phyloP scores from a whole-genome alignment of 1,140 invertebrate genomes.

The Pantala flavescens region DNA sequence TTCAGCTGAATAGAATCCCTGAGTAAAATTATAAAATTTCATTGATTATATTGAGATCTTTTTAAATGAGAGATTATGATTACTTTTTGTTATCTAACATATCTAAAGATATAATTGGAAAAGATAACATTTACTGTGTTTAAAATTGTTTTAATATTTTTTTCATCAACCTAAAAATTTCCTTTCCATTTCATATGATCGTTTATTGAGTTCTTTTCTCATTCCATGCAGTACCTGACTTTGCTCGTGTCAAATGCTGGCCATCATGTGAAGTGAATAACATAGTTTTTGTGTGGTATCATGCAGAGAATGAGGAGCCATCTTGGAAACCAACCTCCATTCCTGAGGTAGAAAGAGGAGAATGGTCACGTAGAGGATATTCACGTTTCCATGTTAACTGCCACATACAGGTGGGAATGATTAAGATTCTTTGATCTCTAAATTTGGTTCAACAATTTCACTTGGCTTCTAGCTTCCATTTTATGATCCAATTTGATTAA shows the following conservation, averaged over 20 bases:
- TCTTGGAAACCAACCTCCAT: constrained; percentile 54
- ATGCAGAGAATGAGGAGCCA: constrained; percentile 58
- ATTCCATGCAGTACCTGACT: constrained; percentile 42
- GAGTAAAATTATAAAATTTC: too few relatives aligned
- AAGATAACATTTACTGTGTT: too few relatives aligned
- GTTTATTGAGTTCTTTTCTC: not conserved
- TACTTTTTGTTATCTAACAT: too few relatives aligned
- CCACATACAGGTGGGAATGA: constrained; percentile 50
- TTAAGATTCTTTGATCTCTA: not conserved
- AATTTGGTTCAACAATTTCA: not conserved
- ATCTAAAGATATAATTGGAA: too few relatives aligned
- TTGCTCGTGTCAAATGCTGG: constrained; percentile 54
- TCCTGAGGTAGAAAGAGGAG: constrained; percentile 40
- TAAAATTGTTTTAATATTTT: too few relatives aligned
- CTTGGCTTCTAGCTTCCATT: too few relatives aligned
- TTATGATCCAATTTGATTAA: too few relatives aligned
- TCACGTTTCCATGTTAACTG: constrained; percentile 65
- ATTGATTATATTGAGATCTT: too few relatives aligned
- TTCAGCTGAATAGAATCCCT: too few relatives aligned
- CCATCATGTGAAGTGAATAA: constrained; percentile 54
- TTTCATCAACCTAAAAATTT: too few relatives aligned
- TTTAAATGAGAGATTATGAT: too few relatives aligned
- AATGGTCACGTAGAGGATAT: constrained; percentile 58
- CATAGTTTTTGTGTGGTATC: constrained; percentile 73
- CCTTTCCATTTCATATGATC: not conserved